phyloP scores from a whole-genome alignment of 2,113 vertebrate genomes.

The Oreochromis aureus region DNA sequence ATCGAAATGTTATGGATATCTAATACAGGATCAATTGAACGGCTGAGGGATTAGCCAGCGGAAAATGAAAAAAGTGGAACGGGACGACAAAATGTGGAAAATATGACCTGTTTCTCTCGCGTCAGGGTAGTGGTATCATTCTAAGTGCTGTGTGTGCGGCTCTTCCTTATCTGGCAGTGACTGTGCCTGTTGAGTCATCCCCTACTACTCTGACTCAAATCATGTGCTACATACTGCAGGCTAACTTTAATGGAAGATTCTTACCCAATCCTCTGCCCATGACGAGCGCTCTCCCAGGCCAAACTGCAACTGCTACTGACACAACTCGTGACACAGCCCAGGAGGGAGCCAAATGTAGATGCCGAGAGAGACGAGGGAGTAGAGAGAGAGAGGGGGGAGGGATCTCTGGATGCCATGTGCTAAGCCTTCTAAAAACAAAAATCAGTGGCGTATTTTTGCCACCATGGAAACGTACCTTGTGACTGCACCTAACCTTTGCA shows the following conservation, averaged over 20 bases:
- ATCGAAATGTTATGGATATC: background rate
- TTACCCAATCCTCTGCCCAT: conserved; percentile 25
- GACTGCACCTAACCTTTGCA: conserved; percentile 31
- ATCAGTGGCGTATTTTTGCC: conserved; percentile 29
- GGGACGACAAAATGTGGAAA: background rate
- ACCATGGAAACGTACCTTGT: conserved; percentile 59
- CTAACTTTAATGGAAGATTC: conserved; percentile 57
- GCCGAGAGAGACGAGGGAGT: background rate
- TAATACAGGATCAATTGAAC: background rate
- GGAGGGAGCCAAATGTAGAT: conserved; percentile 59
- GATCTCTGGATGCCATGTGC: background rate
- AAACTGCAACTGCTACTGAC: conserved; percentile 41
- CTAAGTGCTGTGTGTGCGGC: background rate
- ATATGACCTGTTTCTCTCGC: background rate
- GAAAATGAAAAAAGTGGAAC: background rate
- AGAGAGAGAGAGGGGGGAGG: background rate
- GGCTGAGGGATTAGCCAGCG: background rate
- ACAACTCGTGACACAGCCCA: conserved; percentile 57
- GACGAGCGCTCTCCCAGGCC: conserved; percentile 26
- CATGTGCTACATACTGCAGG: conserved; percentile 52
- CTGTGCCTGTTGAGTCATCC: conserved; percentile 42
- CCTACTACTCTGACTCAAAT: conserved; percentile 41
- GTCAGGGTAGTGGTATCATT: background rate
- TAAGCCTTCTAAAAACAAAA: conserved; percentile 28
- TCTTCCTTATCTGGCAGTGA: conserved; percentile 31